Evolutionary conservation across 2,797 vertebrate genomes (phyloP).

Genomic region (Trematomus bernacchii): DNA sequence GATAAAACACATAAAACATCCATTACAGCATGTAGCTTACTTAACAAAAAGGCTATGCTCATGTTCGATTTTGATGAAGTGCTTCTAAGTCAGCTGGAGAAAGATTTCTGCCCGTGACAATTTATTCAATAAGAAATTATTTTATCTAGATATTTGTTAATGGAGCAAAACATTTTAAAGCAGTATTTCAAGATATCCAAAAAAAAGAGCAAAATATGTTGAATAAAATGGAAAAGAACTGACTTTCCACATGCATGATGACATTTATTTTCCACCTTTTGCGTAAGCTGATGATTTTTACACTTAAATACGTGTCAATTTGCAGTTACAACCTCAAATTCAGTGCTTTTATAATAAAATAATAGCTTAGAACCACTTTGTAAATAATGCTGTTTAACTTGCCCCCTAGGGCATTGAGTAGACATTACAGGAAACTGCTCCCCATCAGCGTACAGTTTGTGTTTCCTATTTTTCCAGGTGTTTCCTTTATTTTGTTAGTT

Average conservation of each 20-base stretch:
- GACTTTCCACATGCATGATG: neutral
- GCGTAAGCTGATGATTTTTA: neutral
- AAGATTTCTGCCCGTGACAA: neutral
- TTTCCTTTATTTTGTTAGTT: conserved; percentile 41
- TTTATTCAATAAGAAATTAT: neutral
- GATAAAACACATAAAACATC: neutral
- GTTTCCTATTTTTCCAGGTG: conserved; percentile 58
- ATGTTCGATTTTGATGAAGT: neutral
- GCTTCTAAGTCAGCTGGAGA: neutral
- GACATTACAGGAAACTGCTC: conserved; percentile 50
- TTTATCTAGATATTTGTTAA: conserved; percentile 8
- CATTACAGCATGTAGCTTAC: neutral
- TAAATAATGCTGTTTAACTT: conserved; percentile 23
- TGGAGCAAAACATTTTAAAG: conserved; percentile 10
- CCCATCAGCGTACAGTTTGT: conserved; percentile 22
- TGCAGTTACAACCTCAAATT: neutral
- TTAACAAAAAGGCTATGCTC: neutral
- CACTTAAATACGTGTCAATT: neutral
- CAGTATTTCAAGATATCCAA: neutral
- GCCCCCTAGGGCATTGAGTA: neutral
- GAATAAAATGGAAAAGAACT: neutral
- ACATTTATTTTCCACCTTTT: neutral
- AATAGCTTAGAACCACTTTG: conserved; percentile 3
- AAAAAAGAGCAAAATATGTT: neutral
- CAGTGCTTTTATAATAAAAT: conserved; percentile 6